Evolutionary conservation across 2,113 vertebrate species (phyloP), one percentile per base, ranked within the genome.

Genomic region (Halcyon senegalensis): DNA sequence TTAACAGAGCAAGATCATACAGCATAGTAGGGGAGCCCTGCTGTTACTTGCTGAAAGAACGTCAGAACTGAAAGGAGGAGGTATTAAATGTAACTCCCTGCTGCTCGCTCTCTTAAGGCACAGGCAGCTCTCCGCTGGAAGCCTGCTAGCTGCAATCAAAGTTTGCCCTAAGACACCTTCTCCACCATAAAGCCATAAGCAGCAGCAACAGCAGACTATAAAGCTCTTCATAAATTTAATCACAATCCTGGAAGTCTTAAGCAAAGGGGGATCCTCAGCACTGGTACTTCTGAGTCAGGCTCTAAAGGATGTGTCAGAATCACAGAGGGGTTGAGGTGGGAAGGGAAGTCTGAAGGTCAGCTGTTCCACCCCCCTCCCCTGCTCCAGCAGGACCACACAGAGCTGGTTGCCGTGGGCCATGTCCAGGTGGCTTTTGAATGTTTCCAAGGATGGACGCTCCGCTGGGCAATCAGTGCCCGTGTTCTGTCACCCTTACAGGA

Each of bases 11-110:
- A 1, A 93, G 94, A 93, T 82, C 93, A 68, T 25, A 68, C 33
- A 79, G 89, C 87, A 16, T 90, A 75, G 81, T 81, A 75, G 89
- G 66, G 91, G 82, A 95, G 53, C 84, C 84, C 94, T 93, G 93
- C 95, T 96, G 94, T 79, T 90, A 24, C 75, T 93, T 43, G 70
- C 89, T 74, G 92, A 68, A 88, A 85, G 82, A 82, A 94, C 35
- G 81, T 95, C 78, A 91, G 94, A 85, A 59, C 53, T 66, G 94
- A 56, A 62, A 93, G 80, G 55, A 91, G 94, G 93, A 83, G 84
- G 84, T 58, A 94, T 95, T 60, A 96, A 91, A 87, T 85, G 66
- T 30, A 80, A 58, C 69, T 87, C 93, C 95, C 95, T 66, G 95
- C 96, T 96, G 95, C 91, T 96, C 1, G 2, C 66, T 73, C 91